phyloP scores from a whole-genome alignment of 2,797 vertebrate species.

The Leptoclinus maculatus region DNA sequence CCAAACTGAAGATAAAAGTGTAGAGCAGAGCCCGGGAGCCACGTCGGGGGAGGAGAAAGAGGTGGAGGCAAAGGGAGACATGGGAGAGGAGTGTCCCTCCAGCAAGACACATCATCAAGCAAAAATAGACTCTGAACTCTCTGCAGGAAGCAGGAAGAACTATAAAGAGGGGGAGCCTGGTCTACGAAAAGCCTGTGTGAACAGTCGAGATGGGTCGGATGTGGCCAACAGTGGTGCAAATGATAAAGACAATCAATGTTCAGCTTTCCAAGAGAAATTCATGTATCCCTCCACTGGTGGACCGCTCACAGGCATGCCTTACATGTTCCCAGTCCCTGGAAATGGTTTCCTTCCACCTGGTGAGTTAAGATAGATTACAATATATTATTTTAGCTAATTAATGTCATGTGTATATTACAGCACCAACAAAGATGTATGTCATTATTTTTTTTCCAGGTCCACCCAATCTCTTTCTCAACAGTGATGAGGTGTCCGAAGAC shows the following conservation, averaged over 20 bases:
- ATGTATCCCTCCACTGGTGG: conserved; percentile 82
- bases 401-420: neutral
- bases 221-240: conserved; percentile 70
- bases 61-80: conserved; percentile 83
- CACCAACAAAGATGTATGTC: neutral
- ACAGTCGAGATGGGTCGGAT: conserved; percentile 79
- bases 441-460: conserved; percentile 76
- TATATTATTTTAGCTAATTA: neutral
- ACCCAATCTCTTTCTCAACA: conserved; percentile 85
- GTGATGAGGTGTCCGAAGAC: conserved; percentile 89
- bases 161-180: conserved; percentile 83
- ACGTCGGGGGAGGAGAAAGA: conserved; percentile 88
- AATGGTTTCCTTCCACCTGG: conserved; percentile 83
- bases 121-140: conserved; percentile 83
- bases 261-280: conserved; percentile 88
- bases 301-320: conserved; percentile 83
- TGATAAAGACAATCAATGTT: conserved; percentile 86
- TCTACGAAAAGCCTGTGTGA: conserved; percentile 81
- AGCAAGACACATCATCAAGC: conserved; percentile 82
- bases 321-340: conserved; percentile 85
- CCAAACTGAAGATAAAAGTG: conserved; percentile 85
- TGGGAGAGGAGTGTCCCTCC: conserved; percentile 77
- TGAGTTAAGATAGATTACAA: conserved; percentile 55
- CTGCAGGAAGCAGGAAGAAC: conserved; percentile 74
- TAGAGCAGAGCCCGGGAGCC: conserved; percentile 79